These are phyloP conservation scores for Dolomedes plantarius DNA, from an alignment of 2,888 invertebrate genomes.

Conservation along the genomic window DNA sequence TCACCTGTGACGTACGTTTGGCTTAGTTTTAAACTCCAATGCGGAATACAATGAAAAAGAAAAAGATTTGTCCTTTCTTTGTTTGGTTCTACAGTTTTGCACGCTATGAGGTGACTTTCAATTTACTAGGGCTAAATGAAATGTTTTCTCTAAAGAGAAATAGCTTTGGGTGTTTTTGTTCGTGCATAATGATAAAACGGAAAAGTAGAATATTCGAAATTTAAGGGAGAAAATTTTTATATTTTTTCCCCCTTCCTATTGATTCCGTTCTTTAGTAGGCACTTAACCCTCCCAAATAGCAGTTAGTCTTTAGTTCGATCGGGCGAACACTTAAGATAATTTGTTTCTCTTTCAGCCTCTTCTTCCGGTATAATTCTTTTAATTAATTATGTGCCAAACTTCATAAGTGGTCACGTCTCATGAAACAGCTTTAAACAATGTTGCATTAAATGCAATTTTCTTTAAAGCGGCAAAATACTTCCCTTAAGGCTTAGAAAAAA, in stretches of 20 bases:
- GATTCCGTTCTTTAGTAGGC: not conserved
- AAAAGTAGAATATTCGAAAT: not conserved
- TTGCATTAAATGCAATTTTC: too few species aligned
- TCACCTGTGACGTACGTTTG: constrained; percentile 43
- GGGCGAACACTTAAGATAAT: too few species aligned
- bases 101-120: not conserved
- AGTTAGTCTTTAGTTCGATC: too few species aligned
- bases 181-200: constrained; percentile 31
- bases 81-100: not conserved
- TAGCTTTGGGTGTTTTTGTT: constrained; percentile 23
- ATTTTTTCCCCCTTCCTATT: constrained; percentile 7
- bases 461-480: too few species aligned
- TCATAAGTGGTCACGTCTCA: too few species aligned
- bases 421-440: too few species aligned
- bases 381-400: too few species aligned
- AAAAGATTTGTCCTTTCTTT: not conserved
- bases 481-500: too few species aligned
- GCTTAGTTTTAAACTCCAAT: not conserved
- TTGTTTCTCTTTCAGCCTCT: too few species aligned
- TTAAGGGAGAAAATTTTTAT: not conserved
- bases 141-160: not conserved
- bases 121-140: not conserved
- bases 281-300: not conserved
- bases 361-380: too few species aligned
- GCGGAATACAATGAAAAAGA: constrained; percentile 7